Conservation (phyloP, 2,888 invertebrate genomes). For the Tenthredo scrophulariae region DNA sequence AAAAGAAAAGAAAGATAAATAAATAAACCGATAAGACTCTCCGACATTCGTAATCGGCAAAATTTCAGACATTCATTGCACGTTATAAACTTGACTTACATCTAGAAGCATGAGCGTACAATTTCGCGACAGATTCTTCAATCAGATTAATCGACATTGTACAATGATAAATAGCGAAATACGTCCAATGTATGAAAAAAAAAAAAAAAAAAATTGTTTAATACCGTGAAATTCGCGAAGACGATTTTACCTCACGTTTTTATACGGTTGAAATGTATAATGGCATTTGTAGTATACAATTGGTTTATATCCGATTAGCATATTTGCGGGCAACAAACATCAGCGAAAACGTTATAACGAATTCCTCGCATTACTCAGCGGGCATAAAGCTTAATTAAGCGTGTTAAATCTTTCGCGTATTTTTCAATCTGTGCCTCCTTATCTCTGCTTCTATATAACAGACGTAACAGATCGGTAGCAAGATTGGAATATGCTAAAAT, state of each 20-base stretch:
- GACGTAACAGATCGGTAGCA: neutral
- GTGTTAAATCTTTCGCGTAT: conserved; percentile 17
- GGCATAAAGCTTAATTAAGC: conserved; percentile 37
- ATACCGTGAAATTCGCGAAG: neutral
- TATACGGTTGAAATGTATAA: neutral
- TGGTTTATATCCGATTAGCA: conserved; percentile 28
- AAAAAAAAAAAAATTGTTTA: neutral
- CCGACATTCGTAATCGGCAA: neutral
- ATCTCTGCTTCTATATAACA: neutral
- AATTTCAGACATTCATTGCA: neutral
- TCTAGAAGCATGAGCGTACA: neutral
- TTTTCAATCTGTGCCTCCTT: conserved; percentile 12
- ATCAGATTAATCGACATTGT: neutral
- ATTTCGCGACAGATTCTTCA: neutral
- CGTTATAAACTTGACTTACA: neutral
- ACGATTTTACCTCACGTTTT: neutral
- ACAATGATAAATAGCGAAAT: too few relatives aligned
- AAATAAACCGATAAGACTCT: neutral
- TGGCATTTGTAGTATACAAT: neutral
- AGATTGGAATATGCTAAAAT: neutral
- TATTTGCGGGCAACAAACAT: conserved; percentile 29
- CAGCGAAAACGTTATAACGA: conserved; percentile 11
- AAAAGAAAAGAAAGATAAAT: neutral
- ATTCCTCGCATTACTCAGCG: neutral
- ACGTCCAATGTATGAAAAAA: neutral